Conservation (phyloP, 2,797 vertebrate species). For the Atherinosoma microstoma region DNA sequence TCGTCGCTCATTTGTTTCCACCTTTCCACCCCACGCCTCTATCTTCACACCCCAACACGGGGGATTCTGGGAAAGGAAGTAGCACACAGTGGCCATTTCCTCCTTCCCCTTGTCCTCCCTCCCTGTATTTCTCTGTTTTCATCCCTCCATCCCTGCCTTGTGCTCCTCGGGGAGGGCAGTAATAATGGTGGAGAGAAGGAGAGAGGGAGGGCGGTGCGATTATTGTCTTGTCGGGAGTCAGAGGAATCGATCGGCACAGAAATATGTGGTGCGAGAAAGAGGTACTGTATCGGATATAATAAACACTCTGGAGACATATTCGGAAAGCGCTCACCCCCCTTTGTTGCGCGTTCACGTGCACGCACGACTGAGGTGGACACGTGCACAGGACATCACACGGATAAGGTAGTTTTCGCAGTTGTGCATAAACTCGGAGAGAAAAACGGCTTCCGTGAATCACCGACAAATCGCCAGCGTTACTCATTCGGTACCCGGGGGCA, state of each 20-base stretch:
- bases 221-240: slow-evolving; percentile 99
- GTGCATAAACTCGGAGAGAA: slow-evolving; percentile 59
- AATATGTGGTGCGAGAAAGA: slow-evolving; percentile 96
- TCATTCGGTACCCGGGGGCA: slow-evolving; percentile 37
- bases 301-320: slow-evolving; percentile 87
- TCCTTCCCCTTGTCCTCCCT: slow-evolving; percentile 57
- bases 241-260: slow-evolving; percentile 95
- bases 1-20: slow-evolving; percentile 44
- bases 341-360: slow-evolving; percentile 33
- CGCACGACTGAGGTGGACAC: slow-evolving; percentile 12
- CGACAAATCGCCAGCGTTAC: slow-evolving; percentile 19
- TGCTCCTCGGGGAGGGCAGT: slow-evolving; percentile 86
- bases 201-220: slow-evolving; percentile 86
- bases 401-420: slow-evolving; percentile 39
- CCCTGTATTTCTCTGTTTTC: slow-evolving; percentile 68
- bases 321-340: slow-evolving; percentile 56
- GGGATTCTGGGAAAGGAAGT: slow-evolving; percentile 58
- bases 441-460: slow-evolving; percentile 43
- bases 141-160: slow-evolving; percentile 65
- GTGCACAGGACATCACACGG: slow-evolving; percentile 24
- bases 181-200: slow-evolving; percentile 94
- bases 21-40: slow-evolving; percentile 21
- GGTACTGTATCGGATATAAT: slow-evolving; percentile 95
- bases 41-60: slow-evolving; percentile 28
- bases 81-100: slow-evolving; percentile 65